Percentiles rank a stretch among this genome's conserved stretches.
phyloP scores from a whole-genome alignment of 2,797 vertebrate genomes.

The Lerista edwardsae region DNA sequence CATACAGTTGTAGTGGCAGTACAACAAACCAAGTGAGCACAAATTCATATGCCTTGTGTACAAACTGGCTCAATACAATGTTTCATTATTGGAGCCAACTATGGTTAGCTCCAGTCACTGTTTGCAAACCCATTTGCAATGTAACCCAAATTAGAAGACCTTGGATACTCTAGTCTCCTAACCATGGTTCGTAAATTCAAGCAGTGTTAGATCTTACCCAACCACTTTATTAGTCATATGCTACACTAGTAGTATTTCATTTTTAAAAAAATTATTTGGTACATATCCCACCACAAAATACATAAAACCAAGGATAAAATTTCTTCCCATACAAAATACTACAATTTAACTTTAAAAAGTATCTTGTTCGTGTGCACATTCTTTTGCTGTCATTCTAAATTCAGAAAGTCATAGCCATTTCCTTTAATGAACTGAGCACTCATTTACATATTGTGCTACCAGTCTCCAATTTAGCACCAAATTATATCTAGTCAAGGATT shows the following conservation, averaged over 20 bases:
- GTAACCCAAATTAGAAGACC: background rate
- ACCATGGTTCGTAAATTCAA: background rate
- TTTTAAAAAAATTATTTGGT: too few species aligned
- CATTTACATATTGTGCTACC: background rate
- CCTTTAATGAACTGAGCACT: too few species aligned
- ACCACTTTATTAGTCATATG: background rate
- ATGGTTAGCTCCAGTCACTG: background rate
- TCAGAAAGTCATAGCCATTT: too few species aligned
- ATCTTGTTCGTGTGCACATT: too few species aligned
- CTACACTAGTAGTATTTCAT: background rate
- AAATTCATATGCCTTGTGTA: background rate
- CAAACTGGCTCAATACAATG: background rate
- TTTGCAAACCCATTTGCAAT: background rate
- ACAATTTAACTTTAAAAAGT: too few species aligned
- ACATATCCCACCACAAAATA: too few species aligned
- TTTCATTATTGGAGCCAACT: background rate
- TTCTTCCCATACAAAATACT: too few species aligned
- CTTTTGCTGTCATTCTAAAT: too few species aligned
- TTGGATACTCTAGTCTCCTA: background rate
- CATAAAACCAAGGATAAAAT: too few species aligned
- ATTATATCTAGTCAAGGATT: too few species aligned
- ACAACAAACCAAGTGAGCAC: background rate
- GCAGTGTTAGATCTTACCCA: background rate
- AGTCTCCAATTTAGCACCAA: too few species aligned
- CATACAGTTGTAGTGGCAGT: background rate